A percentile compares a stretch with the other conserved stretches of the same genome.
Conservation (phyloP, 23 tunicate species). For the Ascidia mentula region DNA sequence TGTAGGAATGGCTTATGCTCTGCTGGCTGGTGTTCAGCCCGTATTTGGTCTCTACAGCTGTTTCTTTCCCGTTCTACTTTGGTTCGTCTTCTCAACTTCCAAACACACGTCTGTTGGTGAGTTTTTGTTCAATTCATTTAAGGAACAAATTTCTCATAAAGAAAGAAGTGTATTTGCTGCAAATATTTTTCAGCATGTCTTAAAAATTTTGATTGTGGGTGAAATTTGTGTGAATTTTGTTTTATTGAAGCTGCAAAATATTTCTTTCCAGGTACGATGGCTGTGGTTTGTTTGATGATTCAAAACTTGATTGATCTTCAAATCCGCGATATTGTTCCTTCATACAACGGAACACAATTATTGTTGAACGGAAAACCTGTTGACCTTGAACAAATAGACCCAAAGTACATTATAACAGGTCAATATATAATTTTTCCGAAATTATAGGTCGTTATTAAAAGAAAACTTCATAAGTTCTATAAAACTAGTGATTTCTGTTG, state of each 20-base stretch:
- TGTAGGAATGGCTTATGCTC: slow-evolving; percentile 95
- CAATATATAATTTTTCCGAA: neutral
- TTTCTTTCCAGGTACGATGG: slow-evolving; percentile 94
- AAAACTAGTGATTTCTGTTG: neutral
- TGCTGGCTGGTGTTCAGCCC: slow-evolving; percentile 88
- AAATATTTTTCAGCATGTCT: neutral
- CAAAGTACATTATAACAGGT: slow-evolving; percentile 24
- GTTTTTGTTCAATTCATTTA: too few relatives aligned
- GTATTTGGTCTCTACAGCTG: slow-evolving; percentile 96
- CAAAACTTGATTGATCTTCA: slow-evolving; percentile 60
- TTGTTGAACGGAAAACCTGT: slow-evolving; percentile 36
- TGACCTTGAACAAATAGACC: slow-evolving; percentile 18
- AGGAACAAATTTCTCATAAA: neutral
- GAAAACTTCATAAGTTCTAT: neutral
- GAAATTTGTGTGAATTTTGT: neutral
- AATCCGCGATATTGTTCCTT: slow-evolving; percentile 55
- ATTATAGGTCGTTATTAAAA: neutral
- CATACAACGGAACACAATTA: slow-evolving; percentile 12
- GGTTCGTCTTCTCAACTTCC: slow-evolving; percentile 93
- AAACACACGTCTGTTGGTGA: slow-evolving; percentile 90
- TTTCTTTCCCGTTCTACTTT: slow-evolving; percentile 90
- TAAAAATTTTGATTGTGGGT: neutral
- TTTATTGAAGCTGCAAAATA: too few relatives aligned
- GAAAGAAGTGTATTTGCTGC: neutral
- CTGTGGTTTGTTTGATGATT: slow-evolving; percentile 91